Evolutionary conservation across 64 coral and sea anemone genomes (phyloP).

Genomic region (Platygyra sinensis): DNA sequence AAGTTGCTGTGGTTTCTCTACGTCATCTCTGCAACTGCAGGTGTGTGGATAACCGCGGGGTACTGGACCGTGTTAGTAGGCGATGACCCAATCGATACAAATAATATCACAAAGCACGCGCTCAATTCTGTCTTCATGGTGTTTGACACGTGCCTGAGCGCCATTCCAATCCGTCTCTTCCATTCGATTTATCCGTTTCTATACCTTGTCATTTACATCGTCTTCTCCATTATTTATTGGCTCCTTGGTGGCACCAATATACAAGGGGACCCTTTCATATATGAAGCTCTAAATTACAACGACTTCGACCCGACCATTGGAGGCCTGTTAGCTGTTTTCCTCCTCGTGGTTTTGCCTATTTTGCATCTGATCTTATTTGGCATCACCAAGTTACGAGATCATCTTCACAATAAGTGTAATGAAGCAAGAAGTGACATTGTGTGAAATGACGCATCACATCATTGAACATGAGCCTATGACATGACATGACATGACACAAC

Average conservation of each 20-base stretch:
- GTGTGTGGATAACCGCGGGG: slow-evolving; percentile 55
- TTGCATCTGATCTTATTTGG: slow-evolving; percentile 35
- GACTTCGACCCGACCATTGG: slow-evolving; percentile 4
- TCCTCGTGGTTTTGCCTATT: slow-evolving; percentile 26
- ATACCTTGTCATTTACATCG: slow-evolving; percentile 60
- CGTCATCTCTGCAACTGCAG: slow-evolving; percentile 72
- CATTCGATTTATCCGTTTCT: slow-evolving; percentile 84
- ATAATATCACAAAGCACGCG: slow-evolving; percentile 71
- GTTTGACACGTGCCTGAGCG: slow-evolving; percentile 47
- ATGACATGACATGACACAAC: too few species aligned
- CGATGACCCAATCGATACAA: slow-evolving; percentile 45
- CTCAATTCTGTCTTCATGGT: slow-evolving; percentile 83
- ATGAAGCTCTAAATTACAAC: slow-evolving; percentile 64
- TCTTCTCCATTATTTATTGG: slow-evolving; percentile 91
- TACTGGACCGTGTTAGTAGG: slow-evolving; percentile 81
- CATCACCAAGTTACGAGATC: slow-evolving; percentile 32
- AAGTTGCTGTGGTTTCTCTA: slow-evolving; percentile 66
- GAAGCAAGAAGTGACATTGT: background rate
- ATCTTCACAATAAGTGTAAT: background rate
- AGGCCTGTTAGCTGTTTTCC: slow-evolving; percentile 5
- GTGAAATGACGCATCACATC: too few species aligned
- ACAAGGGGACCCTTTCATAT: slow-evolving; percentile 66
- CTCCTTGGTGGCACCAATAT: slow-evolving; percentile 48
- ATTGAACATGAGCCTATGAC: too few species aligned
- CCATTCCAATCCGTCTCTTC: slow-evolving; percentile 66